phyloP scores from a whole-genome alignment of 37 sponge, comb jelly and placozoan species.

The Haliclona indistincta region DNA sequence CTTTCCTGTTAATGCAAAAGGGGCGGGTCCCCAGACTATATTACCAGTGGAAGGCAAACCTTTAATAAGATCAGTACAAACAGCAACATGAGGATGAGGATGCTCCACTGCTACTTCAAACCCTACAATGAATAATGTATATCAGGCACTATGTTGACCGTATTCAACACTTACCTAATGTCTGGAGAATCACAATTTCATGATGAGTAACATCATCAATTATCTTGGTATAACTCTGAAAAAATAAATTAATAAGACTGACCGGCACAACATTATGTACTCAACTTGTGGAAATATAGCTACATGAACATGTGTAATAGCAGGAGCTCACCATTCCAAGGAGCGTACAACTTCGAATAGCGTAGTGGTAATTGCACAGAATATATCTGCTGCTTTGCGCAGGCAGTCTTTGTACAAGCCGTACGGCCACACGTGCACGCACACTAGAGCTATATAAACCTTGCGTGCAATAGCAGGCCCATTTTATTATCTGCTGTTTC shows the following conservation, averaged over 20 bases:
- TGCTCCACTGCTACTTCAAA: conserved; percentile 93
- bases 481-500: no score
- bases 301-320: no score
- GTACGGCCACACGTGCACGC: no score
- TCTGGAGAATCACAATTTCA: conserved; percentile 82
- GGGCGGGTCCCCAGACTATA: no score
- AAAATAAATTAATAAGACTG: neutral
- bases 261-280: neutral
- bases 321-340: no score
- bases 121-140: conserved; percentile 38
- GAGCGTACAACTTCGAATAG: no score
- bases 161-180: conserved; percentile 67
- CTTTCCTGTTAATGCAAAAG: no score
- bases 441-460: no score
- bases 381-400: no score
- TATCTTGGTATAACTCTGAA: conserved; percentile 9
- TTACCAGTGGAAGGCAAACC: conserved; percentile 50
- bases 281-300: neutral
- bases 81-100: conserved; percentile 93
- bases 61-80: conserved; percentile 76
- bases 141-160: conserved; percentile 2
- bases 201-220: conserved; percentile 71
- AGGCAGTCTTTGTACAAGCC: no score
- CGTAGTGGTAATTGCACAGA: no score
- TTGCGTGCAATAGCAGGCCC: no score